These are phyloP conservation scores for Sussaba pulchella DNA, from an alignment of 2,888 invertebrate species.

Conservation along the genomic window DNA sequence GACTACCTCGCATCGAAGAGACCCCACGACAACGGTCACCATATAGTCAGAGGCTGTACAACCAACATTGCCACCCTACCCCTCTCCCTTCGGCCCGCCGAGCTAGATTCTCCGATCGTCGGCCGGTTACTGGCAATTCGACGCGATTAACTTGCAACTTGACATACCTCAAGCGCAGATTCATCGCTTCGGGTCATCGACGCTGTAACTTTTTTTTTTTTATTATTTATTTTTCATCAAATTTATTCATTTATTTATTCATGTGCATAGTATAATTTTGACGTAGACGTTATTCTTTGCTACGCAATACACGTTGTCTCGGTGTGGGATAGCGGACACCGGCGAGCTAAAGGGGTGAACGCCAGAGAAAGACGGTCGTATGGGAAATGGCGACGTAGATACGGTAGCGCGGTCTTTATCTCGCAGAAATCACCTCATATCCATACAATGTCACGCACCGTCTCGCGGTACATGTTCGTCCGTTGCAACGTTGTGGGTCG, in stretches of 20 bases:
- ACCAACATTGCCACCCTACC: background rate
- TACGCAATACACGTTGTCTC: constrained; percentile 1
- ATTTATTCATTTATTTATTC: background rate
- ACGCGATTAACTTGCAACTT: constrained; percentile 58
- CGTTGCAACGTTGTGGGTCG: constrained; percentile 23
- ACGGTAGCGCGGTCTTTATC: constrained; percentile 69
- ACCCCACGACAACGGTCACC: constrained; percentile 4
- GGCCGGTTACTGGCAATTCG: constrained; percentile 53
- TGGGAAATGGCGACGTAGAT: background rate
- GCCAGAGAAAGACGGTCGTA: background rate
- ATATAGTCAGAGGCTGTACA: background rate
- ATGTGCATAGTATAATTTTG: background rate
- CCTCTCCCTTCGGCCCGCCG: too few species aligned
- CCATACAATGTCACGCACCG: constrained; percentile 84
- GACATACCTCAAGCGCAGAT: constrained; percentile 22
- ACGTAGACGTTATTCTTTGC: background rate
- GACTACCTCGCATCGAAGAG: constrained; percentile 30
- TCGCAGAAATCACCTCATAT: constrained; percentile 81
- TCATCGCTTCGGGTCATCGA: constrained; percentile 5
- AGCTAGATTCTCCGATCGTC: constrained; percentile 52
- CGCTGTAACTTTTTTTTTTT: constrained; percentile 3
- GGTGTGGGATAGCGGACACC: background rate
- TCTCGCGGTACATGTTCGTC: constrained; percentile 68
- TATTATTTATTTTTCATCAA: too few species aligned
- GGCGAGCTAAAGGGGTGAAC: background rate